Base-by-base conservation (phyloP, 2,888 invertebrate genomes). In the Nematopogon swammerdamellus region DNA sequence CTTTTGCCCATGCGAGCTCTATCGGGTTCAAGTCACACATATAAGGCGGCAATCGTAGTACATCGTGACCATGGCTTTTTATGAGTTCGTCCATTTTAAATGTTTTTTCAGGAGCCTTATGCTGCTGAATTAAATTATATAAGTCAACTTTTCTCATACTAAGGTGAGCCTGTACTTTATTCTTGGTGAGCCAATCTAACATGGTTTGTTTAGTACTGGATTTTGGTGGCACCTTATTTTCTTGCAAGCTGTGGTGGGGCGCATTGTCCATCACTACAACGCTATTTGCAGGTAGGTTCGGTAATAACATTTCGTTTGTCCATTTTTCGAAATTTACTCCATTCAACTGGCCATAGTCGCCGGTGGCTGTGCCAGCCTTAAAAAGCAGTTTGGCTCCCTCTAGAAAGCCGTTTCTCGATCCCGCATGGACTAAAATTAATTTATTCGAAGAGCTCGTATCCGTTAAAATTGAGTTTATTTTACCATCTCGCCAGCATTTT, bases 181-280 rank as follows among this genome's bases (percentile, higher is more conserved):
- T n/a, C n/a, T n/a, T n/a, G n/a, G n/a, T 18, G 14, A 45, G 19
- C 45, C 45, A 45, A 1, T 18, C 18, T 11, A 45, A 18, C 45
- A 45, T 45, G n/a, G 19, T 18, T 18, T 4, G 1, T 45, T 45
- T 45, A 3, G 45, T 45, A 11, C 45, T 17, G 5, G 45, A 45
- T 48, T 48, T 48, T 3, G 19, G 8, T 5, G 48, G 48, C 3
- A 19, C 42, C 42, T 48, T 19, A 18, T 42, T 18, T 48, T 48
- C 42, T 43, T 19, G 43, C 2, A 14, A 16, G 18, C 19, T 48
- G 18, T 48, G 43, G 19, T 48, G 18, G 8, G 43, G 29, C 42
- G 48, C 48, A 18, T 25, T 48, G n/a, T 48, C 48, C 10, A 48
- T 42, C 1, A 48, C 43, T 10, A 48, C 43, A 14, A 48, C 48